These are phyloP conservation scores for Cossypha dichroa DNA, from an alignment of 2,797 vertebrate genomes.

Conservation along the genomic window DNA sequence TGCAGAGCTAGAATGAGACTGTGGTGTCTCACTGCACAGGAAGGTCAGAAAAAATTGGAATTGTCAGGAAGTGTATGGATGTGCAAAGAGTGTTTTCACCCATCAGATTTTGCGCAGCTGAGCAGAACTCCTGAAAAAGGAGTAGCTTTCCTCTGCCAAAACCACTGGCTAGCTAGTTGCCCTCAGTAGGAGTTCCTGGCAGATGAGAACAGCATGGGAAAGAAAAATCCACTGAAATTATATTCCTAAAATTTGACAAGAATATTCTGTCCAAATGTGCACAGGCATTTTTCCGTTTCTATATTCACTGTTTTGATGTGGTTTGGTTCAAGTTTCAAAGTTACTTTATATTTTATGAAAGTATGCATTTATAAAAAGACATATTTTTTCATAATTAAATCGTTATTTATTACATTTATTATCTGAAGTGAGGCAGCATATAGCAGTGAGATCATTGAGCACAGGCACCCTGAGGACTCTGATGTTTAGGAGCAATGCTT, in stretches of 20 bases:
- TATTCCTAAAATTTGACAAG: neutral
- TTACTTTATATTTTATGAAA: neutral
- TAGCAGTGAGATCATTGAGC: neutral
- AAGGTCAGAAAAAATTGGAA: neutral
- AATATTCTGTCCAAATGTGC: neutral
- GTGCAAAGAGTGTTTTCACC: neutral
- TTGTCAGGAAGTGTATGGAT: neutral
- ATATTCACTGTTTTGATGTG: neutral
- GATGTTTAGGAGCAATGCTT: neutral
- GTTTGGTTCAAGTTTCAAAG: neutral
- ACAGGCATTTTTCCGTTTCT: neutral
- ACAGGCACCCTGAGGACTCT: neutral
- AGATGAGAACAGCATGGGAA: neutral
- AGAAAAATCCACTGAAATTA: neutral
- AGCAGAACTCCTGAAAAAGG: neutral
- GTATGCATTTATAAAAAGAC: neutral
- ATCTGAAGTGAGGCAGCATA: neutral
- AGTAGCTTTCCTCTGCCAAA: neutral
- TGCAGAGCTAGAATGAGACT: neutral
- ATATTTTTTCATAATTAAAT: neutral
- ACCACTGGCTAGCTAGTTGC: neutral
- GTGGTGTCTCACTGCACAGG: neutral
- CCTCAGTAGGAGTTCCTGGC: neutral
- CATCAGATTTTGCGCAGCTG: conserved; percentile 2
- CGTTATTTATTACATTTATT: neutral